These are phyloP conservation scores for Ormyrus rosae DNA, from an alignment of 2,888 invertebrate species.

Conservation along the genomic window DNA sequence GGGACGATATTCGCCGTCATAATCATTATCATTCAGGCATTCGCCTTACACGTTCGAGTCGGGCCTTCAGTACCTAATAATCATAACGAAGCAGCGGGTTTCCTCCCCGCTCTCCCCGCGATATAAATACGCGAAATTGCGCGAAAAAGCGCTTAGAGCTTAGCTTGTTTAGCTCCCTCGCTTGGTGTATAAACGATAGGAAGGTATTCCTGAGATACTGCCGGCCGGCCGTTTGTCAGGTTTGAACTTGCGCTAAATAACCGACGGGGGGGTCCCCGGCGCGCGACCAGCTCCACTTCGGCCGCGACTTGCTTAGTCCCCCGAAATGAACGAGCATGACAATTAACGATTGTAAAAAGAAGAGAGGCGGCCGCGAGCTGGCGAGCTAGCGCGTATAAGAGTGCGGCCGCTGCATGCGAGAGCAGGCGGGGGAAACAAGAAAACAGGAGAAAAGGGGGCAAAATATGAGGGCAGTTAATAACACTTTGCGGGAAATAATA, in stretches of 20 bases:
- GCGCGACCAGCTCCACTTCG: slow-evolving; percentile 21
- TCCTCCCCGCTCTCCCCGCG: too few species aligned
- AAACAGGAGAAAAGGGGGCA: slow-evolving; percentile 71
- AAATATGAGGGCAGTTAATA: slow-evolving; percentile 76
- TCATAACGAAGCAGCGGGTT: too few species aligned
- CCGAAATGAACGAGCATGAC: slow-evolving; percentile 72
- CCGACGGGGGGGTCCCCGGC: slow-evolving; percentile 65
- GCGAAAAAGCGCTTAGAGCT: slow-evolving; percentile 30
- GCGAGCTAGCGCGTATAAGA: slow-evolving; percentile 58
- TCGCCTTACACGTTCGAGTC: too few species aligned
- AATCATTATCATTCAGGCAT: too few species aligned
- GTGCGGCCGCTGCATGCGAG: slow-evolving; percentile 46
- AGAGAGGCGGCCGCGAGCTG: slow-evolving; percentile 58
- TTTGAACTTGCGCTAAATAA: slow-evolving; percentile 73
- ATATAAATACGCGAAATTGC: slow-evolving; percentile 11
- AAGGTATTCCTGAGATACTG: slow-evolving; percentile 36
- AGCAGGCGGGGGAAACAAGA: slow-evolving; percentile 61
- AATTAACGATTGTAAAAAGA: slow-evolving; percentile 73
- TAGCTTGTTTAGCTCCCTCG: slow-evolving; percentile 24
- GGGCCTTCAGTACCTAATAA: too few species aligned
- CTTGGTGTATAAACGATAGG: slow-evolving; percentile 19
- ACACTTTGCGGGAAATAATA: slow-evolving; percentile 76
- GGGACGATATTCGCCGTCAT: too few species aligned
- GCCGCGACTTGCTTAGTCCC: slow-evolving; percentile 67
- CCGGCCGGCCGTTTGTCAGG: slow-evolving; percentile 62